A percentile compares a stretch with the other conserved stretches of the same genome.
These are phyloP conservation scores for Drosophila tsacasi DNA, from an alignment of 1,140 invertebrate genomes.

Conservation along the genomic window DNA sequence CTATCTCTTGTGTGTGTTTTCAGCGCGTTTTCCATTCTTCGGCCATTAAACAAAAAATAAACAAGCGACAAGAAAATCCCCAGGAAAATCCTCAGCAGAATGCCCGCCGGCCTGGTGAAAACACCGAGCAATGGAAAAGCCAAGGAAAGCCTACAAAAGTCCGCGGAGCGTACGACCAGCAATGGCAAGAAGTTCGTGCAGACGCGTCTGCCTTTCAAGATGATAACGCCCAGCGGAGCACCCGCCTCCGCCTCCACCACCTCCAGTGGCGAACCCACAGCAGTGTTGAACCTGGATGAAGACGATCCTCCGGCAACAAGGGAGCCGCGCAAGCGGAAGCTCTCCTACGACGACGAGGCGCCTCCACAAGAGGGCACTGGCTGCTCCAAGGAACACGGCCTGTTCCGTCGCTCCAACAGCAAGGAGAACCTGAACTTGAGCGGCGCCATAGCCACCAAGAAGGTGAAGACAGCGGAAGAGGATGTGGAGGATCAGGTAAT, in stretches of 20 bases:
- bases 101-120: conserved; percentile 65
- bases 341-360: conserved; percentile 54
- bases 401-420: conserved; percentile 58
- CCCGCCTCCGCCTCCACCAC: neutral
- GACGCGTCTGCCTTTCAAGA: conserved; percentile 83
- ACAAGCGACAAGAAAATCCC: conserved; percentile 2
- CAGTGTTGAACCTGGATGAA: conserved; percentile 16
- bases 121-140: conserved; percentile 48
- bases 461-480: conserved; percentile 34
- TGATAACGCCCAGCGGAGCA: conserved; percentile 54
- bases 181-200: conserved; percentile 84
- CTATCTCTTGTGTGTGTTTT: conserved; percentile 37
- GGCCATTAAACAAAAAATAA: conserved; percentile 1
- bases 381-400: conserved; percentile 18
- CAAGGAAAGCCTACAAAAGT: conserved; percentile 47
- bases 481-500: conserved; percentile 45
- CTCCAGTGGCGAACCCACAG: neutral
- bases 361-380: conserved; percentile 56
- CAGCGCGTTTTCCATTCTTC: conserved; percentile 28
- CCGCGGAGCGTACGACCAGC: conserved; percentile 54
- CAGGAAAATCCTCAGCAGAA: conserved; percentile 26
- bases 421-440: conserved; percentile 59
- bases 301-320: neutral
- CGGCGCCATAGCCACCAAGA: conserved; percentile 43
- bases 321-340: conserved; percentile 72